Conservation (phyloP, 2,888 invertebrate genomes). For the Zaprionus bogoriensis region DNA sequence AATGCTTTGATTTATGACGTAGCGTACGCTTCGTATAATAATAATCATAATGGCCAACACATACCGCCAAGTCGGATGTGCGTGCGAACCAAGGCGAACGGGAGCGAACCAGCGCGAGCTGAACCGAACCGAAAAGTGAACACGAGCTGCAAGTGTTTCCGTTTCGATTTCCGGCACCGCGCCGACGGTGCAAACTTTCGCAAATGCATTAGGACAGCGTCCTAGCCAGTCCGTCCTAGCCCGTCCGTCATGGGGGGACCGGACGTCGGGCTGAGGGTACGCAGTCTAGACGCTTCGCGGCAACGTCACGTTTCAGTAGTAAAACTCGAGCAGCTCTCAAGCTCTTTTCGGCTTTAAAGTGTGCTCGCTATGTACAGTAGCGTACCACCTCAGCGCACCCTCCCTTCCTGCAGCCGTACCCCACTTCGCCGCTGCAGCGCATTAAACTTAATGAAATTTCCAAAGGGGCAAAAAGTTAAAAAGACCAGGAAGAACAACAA, state of each 20-base stretch:
- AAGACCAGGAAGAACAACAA: background rate
- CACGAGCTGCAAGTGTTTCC: slow-evolving; percentile 69
- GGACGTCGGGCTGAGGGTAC: background rate
- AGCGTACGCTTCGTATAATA: slow-evolving; percentile 45
- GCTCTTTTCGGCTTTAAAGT: slow-evolving; percentile 10
- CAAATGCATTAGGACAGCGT: slow-evolving; percentile 67
- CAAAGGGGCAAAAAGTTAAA: slow-evolving; percentile 30
- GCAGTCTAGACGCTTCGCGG: slow-evolving; percentile 29
- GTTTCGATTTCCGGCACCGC: slow-evolving; percentile 70
- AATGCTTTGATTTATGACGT: slow-evolving; percentile 64
- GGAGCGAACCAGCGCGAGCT: slow-evolving; percentile 65
- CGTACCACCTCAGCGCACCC: background rate
- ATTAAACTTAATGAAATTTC: slow-evolving; percentile 71
- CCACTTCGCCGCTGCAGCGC: slow-evolving; percentile 32
- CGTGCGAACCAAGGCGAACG: slow-evolving; percentile 50
- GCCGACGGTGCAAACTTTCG: slow-evolving; percentile 62
- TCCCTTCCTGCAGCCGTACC: background rate
- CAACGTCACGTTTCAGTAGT: slow-evolving; percentile 67
- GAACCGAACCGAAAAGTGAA: too few relatives aligned
- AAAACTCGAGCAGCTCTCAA: slow-evolving; percentile 46
- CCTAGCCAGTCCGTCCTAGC: slow-evolving; percentile 20
- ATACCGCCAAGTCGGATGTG: slow-evolving; percentile 36
- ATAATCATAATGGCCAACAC: slow-evolving; percentile 39
- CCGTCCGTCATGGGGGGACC: background rate
- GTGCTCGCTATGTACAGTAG: background rate